phyloP scores from a whole-genome alignment of 2,113 vertebrate genomes.

The Danionella cerebrum region DNA sequence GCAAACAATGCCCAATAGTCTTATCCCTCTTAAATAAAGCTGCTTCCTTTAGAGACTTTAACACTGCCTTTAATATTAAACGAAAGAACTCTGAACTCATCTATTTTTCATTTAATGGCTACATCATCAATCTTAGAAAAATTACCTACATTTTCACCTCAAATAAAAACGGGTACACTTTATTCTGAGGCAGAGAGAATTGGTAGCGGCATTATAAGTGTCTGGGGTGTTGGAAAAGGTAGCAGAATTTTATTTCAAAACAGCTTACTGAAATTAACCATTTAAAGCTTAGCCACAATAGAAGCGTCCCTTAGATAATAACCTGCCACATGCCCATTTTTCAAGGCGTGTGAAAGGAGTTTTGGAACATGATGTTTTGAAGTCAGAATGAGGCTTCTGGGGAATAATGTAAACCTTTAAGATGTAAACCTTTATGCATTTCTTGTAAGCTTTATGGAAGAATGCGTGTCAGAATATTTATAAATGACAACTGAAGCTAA shows the following conservation, averaged over 20 bases:
- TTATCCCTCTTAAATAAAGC: conserved; percentile 77
- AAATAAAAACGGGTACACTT: conserved; percentile 79
- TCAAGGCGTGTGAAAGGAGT: neutral
- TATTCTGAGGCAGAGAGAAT: conserved; percentile 72
- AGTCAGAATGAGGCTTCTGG: no score
- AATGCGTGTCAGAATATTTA: conserved; percentile 30
- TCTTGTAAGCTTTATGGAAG: no score
- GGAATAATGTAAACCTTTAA: no score
- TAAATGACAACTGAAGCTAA: conserved; percentile 29
- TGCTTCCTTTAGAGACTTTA: conserved; percentile 74
- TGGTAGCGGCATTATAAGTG: conserved; percentile 58
- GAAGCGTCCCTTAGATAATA: conserved; percentile 53
- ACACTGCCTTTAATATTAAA: conserved; percentile 83
- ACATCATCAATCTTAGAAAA: conserved; percentile 74
- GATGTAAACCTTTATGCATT: no score
- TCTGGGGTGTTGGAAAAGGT: conserved; percentile 59
- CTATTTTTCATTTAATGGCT: conserved; percentile 81
- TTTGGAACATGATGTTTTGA: conserved; percentile 6
- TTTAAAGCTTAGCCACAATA: conserved; percentile 54
- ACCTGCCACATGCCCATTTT: conserved; percentile 20
- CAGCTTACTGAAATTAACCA: conserved; percentile 58
- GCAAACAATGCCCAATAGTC: conserved; percentile 78
- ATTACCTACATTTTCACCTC: conserved; percentile 80
- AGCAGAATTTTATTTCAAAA: conserved; percentile 52
- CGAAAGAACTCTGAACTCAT: conserved; percentile 74